Conservation (phyloP, 30 jellyfish, hydroid and myxozoan genomes). For the Haliclystus octoradiatus region DNA sequence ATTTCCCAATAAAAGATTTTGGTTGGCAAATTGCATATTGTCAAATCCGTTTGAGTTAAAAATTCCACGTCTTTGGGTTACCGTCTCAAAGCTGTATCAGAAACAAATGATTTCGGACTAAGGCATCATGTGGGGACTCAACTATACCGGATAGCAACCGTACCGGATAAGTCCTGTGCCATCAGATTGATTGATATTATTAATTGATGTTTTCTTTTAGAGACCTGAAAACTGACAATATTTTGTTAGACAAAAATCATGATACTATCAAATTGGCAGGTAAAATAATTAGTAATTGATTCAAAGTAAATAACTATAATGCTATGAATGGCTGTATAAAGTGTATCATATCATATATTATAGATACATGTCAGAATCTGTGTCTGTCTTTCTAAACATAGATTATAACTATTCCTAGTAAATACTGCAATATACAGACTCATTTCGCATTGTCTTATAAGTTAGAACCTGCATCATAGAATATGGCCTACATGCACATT, state of each 20-base stretch:
- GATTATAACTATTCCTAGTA: no score
- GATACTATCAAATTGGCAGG: slow-evolving; percentile 45
- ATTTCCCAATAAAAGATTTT: no score
- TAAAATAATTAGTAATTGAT: not conserved
- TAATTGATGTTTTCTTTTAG: slow-evolving; percentile 6
- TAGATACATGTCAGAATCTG: no score
- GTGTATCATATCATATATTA: not conserved
- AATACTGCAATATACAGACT: no score
- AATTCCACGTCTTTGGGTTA: no score
- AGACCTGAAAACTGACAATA: slow-evolving; percentile 65
- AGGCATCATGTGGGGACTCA: not conserved
- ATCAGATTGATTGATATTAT: not conserved
- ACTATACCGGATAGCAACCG: not conserved
- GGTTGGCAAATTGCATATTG: no score
- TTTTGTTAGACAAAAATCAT: slow-evolving; percentile 36
- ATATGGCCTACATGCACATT: no score
- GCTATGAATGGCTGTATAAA: not conserved
- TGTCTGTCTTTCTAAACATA: no score
- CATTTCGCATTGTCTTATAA: no score
- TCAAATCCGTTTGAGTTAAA: no score
- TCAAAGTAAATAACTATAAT: not conserved
- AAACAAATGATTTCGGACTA: not conserved
- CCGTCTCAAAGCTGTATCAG: no score
- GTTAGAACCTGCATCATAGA: no score
- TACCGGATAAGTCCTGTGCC: not conserved